phyloP scores from a whole-genome alignment of 2,888 invertebrate genomes.

The Noctua fimbriata region DNA sequence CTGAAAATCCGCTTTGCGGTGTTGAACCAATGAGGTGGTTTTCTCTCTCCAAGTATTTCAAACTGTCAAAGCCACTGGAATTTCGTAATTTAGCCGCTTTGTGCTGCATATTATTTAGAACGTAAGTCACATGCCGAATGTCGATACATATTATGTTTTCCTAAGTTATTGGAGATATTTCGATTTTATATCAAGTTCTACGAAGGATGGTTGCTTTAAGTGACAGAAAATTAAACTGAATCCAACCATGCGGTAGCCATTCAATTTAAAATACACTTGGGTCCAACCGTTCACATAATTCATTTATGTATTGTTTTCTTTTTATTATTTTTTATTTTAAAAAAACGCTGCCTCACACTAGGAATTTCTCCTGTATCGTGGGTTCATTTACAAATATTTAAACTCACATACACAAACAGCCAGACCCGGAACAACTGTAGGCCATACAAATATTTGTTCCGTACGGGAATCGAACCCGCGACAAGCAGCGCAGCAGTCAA shows the following conservation, averaged over 20 bases:
- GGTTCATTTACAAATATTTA: too few species aligned
- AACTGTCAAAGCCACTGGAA: slow-evolving; percentile 42
- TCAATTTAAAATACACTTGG: too few species aligned
- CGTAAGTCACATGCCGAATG: slow-evolving; percentile 14
- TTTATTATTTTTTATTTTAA: too few species aligned
- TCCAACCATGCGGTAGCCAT: too few species aligned
- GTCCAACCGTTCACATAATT: too few species aligned
- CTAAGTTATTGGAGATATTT: slow-evolving; percentile 3
- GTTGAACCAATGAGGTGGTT: slow-evolving; percentile 17
- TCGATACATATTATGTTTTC: not conserved
- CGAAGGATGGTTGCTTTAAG: not conserved
- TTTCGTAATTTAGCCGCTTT: slow-evolving; percentile 41
- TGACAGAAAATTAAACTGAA: not conserved
- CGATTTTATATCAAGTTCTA: not conserved
- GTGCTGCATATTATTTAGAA: slow-evolving; percentile 31
- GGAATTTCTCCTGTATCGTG: too few species aligned
- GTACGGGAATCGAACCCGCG: too few species aligned
- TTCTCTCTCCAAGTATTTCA: slow-evolving; percentile 37
- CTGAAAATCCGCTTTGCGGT: slow-evolving; percentile 34
- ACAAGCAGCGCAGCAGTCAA: too few species aligned
- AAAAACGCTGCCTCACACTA: too few species aligned
- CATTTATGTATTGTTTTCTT: not conserved
- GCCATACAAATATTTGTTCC: too few species aligned
- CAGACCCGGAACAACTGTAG: too few species aligned
- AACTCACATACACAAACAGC: too few species aligned